Evolutionary conservation across 2,797 vertebrate species (phyloP), one percentile per base, ranked within the genome.

Genomic region (Catharus ustulatus): DNA sequence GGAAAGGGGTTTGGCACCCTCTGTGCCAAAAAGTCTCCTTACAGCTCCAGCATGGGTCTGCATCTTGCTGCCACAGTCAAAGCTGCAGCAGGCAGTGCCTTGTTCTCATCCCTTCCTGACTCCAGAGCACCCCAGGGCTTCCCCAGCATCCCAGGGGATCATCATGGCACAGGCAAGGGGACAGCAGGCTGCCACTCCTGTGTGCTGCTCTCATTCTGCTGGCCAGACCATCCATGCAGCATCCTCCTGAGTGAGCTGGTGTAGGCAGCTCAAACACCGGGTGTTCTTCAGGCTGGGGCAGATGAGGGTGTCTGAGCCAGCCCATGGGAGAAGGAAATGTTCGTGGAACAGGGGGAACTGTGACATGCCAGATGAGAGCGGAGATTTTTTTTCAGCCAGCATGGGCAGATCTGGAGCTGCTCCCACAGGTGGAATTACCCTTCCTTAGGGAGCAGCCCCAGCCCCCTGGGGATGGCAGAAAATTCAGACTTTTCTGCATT

Each of bases 401-500:
- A 68, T 3, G 12, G 27, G 13, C 3, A 20, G 40, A 76, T 74
- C 42, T 92, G 87, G 52, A 87, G 17, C 64, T 38, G 13, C 87
- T 73, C 16, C 23, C 3, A 5, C 57, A 54, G 18, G 32, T 5
- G 10, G 57, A 95, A 84, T 89, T 40, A 54, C 11, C 40, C 49
- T 34, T 45, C 40, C 14, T 66, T 13, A 54, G 40, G 71, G 38
- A 92, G 26, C 27, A 83, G 38, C 30, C 45, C 32, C 12, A 80
- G 54, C 6, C 43, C 54, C 34, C 14, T 14, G 29, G 52, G 29
- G 18, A 95, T 87, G 36, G 46, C 36, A 91, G 69, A 96, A 94
- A 93, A 84, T 73, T 62, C 80, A 59, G 58, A 87, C 17, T 90
- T 67, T 93, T 52, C 80, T 85, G 38, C 64, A 17, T 94, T 90